Conservation (phyloP, 1,140 invertebrate genomes). For the Semibalanus balanoides region DNA sequence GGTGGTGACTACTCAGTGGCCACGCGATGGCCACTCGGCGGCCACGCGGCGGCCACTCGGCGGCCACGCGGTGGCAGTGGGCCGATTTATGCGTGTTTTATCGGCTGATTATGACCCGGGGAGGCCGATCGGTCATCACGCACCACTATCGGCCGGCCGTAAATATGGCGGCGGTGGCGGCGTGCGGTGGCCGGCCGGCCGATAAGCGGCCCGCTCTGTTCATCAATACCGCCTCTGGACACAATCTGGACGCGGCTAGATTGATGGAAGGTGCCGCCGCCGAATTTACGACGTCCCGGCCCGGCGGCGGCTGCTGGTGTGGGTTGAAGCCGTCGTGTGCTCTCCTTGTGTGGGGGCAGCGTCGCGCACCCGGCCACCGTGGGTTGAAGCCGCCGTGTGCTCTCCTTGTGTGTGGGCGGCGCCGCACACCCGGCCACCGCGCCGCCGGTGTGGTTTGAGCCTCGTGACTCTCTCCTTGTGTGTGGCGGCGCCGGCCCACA, state of each 20-base stretch:
- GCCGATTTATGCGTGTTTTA: background rate
- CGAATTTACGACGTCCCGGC: background rate
- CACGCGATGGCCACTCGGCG: no score
- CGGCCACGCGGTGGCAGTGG: background rate
- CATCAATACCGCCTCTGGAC: background rate
- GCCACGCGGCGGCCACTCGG: no score
- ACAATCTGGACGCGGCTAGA: background rate
- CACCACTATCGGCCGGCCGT: background rate
- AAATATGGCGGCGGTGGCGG: background rate
- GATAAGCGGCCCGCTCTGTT: background rate
- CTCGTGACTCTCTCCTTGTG: no score
- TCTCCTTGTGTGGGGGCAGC: no score
- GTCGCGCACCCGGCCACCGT: no score
- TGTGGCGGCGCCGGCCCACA: no score
- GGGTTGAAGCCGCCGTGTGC: no score
- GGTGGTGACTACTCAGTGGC: no score
- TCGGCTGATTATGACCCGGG: background rate
- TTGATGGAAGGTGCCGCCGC: background rate
- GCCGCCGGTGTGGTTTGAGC: no score
- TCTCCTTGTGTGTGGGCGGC: no score
- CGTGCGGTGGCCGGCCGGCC: background rate
- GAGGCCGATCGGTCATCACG: background rate
- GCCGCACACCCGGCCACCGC: no score
- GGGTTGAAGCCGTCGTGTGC: no score
- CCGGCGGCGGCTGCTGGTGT: background rate